These are phyloP conservation scores for Opisthocomus hoazin DNA, from an alignment of 2,113 vertebrate species.

Conservation along the genomic window DNA sequence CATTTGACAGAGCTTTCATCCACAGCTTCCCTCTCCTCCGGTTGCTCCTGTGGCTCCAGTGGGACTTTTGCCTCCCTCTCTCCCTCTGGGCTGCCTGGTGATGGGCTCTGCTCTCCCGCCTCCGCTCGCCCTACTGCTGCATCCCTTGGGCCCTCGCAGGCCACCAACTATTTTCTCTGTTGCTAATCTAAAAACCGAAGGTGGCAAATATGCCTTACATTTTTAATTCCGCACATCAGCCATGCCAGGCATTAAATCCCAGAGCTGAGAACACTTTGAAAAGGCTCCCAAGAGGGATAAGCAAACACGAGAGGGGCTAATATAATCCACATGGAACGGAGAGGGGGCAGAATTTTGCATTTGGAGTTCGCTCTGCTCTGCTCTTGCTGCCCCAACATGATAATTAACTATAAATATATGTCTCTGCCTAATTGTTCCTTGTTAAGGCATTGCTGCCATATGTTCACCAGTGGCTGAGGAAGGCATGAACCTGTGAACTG, in stretches of 20 bases:
- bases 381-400: neutral
- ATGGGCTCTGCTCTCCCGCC: neutral
- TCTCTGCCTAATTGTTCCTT: neutral
- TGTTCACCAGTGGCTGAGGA: neutral
- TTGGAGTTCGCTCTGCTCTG: neutral
- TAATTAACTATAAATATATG: neutral
- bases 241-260: neutral
- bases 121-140: neutral
- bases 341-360: neutral
- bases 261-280: neutral
- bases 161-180: neutral
- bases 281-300: neutral
- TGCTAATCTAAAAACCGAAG: neutral
- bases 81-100: rapidly evolving
- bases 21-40: neutral
- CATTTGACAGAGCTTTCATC: neutral
- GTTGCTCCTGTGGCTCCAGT: neutral
- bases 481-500: neutral
- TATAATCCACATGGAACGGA: neutral
- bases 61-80: neutral
- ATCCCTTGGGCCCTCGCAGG: neutral
- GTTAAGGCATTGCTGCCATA: neutral
- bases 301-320: neutral
- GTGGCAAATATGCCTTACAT: neutral
- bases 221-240: neutral